Conservation (phyloP, 2,113 vertebrate genomes). For the Rhinoptilus africanus region DNA sequence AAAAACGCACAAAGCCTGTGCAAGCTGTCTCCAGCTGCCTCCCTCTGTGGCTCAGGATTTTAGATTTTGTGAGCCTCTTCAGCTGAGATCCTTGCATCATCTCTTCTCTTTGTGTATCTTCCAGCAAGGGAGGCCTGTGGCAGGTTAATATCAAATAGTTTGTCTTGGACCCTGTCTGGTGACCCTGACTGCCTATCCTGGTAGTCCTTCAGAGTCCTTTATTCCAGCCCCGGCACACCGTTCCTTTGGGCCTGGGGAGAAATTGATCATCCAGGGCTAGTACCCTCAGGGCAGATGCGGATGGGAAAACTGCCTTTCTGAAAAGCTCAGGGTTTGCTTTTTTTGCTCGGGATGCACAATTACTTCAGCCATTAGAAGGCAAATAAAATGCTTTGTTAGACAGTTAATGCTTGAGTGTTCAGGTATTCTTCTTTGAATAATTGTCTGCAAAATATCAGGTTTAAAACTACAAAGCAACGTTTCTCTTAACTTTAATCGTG, state of each 20-base stretch:
- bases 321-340: background rate
- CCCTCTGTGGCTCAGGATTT: background rate
- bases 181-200: background rate
- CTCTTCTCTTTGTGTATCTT: background rate
- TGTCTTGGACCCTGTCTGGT: background rate
- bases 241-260: background rate
- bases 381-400: background rate
- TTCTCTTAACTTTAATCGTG: background rate
- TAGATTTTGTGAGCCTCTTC: background rate
- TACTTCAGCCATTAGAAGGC: background rate
- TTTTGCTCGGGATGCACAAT: background rate
- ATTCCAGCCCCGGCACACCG: background rate
- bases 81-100: background rate
- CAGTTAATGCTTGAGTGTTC: background rate
- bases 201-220: background rate
- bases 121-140: background rate
- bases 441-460: background rate
- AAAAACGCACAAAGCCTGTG: background rate
- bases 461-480: background rate
- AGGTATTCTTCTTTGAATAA: background rate
- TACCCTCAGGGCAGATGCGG: background rate
- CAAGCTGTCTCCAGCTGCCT: background rate
- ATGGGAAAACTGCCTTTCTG: background rate
- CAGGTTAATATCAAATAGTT: background rate
- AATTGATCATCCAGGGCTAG: fast-evolving